Evolutionary conservation across 1,140 invertebrate genomes (phyloP).

Genomic region (Tenebrio molitor): DNA sequence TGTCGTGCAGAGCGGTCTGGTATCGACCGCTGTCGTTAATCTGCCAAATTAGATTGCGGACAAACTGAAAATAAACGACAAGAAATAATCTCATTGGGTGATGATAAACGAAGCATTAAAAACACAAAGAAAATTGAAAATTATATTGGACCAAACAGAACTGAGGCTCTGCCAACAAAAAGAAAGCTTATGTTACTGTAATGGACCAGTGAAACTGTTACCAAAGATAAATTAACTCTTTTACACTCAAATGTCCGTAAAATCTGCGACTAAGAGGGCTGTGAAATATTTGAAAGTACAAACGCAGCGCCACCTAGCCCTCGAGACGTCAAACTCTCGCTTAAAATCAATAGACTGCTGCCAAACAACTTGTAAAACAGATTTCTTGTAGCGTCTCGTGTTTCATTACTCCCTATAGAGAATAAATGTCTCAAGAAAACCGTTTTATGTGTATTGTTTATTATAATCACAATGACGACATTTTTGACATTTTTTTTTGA

Average conservation of each 20-base stretch:
- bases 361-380: too few relatives aligned
- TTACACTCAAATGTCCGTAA: conserved; percentile 2
- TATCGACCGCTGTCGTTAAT: conserved; percentile 27
- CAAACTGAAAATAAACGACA: conserved; percentile 26
- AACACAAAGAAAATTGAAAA: conserved; percentile 24
- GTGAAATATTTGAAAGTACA: too few relatives aligned
- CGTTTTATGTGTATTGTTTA: too few relatives aligned
- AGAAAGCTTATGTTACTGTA: background rate
- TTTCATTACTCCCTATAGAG: too few relatives aligned
- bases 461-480: too few relatives aligned
- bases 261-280: background rate
- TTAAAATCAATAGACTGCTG: too few relatives aligned
- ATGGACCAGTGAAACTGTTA: background rate
- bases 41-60: conserved; percentile 28
- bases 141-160: background rate
- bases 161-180: background rate
- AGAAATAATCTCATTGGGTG: conserved; percentile 25
- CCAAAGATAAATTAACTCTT: conserved; percentile 15
- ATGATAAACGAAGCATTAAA: conserved; percentile 18
- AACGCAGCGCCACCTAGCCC: too few relatives aligned
- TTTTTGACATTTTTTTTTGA: too few relatives aligned
- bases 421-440: too few relatives aligned
- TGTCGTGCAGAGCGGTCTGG: conserved; percentile 13
- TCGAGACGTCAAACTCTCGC: too few relatives aligned
- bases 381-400: too few relatives aligned